These are phyloP conservation scores for Thaumetopoea pityocampa DNA, from an alignment of 1,140 invertebrate genomes.

Conservation along the genomic window DNA sequence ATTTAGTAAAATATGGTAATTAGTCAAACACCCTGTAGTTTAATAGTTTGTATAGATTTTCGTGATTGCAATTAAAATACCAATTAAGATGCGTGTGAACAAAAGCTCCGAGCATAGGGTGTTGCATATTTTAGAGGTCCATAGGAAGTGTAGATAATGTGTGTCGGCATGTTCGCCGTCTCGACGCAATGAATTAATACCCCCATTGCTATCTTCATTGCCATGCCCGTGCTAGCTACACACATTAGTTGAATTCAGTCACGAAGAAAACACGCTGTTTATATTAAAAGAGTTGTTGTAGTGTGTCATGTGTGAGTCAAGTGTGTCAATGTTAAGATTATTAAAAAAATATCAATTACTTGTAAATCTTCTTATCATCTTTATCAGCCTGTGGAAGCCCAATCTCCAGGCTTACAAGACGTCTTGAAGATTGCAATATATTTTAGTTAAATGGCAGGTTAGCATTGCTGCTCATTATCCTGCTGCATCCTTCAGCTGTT, in stretches of 20 bases:
- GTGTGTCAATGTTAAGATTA: constrained; percentile 1
- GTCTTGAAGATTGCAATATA: no score
- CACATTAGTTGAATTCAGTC: constrained; percentile 44
- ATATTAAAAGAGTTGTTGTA: constrained; percentile 3
- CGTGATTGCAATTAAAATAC: no score
- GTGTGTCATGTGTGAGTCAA: constrained; percentile 9
- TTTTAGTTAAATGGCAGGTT: no score
- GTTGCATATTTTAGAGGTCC: constrained; percentile 25
- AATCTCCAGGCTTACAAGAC: no score
- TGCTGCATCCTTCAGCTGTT: no score
- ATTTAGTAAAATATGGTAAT: no score
- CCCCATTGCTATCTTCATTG: constrained; percentile 54
- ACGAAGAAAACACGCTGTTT: constrained; percentile 34
- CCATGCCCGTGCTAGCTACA: constrained; percentile 38
- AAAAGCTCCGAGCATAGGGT: constrained; percentile 16
- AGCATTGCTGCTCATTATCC: no score
- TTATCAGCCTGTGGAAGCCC: no score
- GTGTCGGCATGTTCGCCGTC: constrained; percentile 31
- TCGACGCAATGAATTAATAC: constrained; percentile 57
- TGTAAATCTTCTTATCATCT: no score
- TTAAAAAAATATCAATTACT: no score
- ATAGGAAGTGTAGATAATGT: constrained; percentile 46
- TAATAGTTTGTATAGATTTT: no score
- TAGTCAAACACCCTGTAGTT: no score
- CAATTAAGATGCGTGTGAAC: constrained; percentile 48